Percentiles rank a stretch among this genome's conserved stretches.
phyloP scores from a whole-genome alignment of 2,113 vertebrate genomes.

The Penelope pileata region DNA sequence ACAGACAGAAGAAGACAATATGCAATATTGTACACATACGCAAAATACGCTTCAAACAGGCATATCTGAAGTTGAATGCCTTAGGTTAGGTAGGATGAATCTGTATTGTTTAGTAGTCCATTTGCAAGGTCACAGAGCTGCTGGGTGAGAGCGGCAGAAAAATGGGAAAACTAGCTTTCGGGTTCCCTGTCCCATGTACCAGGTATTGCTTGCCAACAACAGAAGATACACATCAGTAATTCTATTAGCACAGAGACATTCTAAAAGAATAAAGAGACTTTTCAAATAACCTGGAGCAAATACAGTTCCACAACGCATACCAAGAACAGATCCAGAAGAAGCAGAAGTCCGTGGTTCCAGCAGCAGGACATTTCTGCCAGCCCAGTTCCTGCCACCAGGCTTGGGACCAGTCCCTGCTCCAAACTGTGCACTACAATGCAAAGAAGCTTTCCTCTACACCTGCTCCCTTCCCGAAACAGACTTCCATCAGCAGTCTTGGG shows the following conservation, averaged over 20 bases:
- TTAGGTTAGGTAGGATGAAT: background rate
- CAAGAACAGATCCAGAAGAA: background rate
- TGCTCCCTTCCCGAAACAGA: background rate
- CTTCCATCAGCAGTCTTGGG: constrained; percentile 4
- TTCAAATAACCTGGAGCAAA: background rate
- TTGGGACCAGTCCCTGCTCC: background rate
- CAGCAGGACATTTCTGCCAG: background rate
- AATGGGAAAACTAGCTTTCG: background rate
- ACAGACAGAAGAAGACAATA: background rate
- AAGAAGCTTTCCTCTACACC: background rate
- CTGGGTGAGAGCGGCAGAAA: background rate
- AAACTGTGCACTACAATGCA: background rate
- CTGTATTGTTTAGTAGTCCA: background rate
- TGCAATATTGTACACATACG: no score
- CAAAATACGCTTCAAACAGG: background rate
- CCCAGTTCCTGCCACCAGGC: background rate
- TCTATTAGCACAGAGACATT: background rate
- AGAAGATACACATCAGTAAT: background rate
- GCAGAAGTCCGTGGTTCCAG: background rate
- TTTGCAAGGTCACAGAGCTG: background rate
- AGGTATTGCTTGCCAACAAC: background rate
- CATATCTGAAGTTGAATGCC: background rate
- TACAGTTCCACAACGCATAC: background rate
- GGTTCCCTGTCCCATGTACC: background rate
- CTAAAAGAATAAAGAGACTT: background rate